Base-by-base conservation (phyloP, 2,113 vertebrate genomes). In the Halichoeres trimaculatus region DNA sequence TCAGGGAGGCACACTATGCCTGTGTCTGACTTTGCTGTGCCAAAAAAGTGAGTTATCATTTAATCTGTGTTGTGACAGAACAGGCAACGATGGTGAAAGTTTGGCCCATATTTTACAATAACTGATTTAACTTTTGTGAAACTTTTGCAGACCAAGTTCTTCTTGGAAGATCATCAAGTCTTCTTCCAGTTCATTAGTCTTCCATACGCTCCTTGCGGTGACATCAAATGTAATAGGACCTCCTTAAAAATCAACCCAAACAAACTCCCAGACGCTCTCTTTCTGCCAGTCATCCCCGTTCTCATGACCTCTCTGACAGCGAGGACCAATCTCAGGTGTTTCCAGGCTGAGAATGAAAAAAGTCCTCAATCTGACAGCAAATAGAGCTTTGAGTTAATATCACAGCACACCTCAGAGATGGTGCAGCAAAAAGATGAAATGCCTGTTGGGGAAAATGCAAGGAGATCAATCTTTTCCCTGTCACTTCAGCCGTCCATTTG, bases 401-500 rank as follows among this genome's bases (percentile, higher is more conserved):
- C 17, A 22, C 17, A 4, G 9, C 52, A 17, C 50, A 60, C 51
- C 14, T 85, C 61, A 12, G 63, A 68, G 52, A 76, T 26, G 16
- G 45, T 47, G 63, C 8, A 20, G 1, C 61, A 38, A 79, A 4
- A 65, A 85, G 64, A 51, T 30, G 72, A 69, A 82, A 71, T 45
- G 79, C 69, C 69, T 60, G 70, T 54, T 45, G 45, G 35, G 36
- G 66, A 19, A 85, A 81, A 88, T 70, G 66, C 53, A 66, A 56
- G 53, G 53, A 75, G 61, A 86, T 84, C 80, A 74, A 70, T 88
- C 70, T 76, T 52, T 72, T 78, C 35, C 50, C 35, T 62, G 63
- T 81, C 75, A 47, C 52, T 74, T 67, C 70, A 75, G 74, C 20
- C 17, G 13, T 65, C 71, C 79, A 86, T 87, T 88, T 81, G 84